A percentile compares a stretch with the other conserved stretches of the same genome.
Evolutionary conservation across 2,113 vertebrate species (phyloP).

Genomic region (Danionella cerebrum): DNA sequence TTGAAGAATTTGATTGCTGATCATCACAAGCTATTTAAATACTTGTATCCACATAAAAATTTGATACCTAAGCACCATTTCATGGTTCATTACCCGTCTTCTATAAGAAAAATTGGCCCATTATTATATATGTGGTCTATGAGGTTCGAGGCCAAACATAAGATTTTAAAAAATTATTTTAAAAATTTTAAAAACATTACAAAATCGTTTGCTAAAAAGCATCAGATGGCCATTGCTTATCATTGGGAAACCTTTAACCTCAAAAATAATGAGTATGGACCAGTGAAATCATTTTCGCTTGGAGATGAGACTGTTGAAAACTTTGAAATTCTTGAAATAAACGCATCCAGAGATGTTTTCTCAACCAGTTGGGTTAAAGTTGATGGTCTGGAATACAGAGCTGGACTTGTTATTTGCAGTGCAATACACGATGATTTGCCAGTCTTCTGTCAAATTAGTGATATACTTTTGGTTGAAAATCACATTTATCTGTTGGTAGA

Average conservation of each 20-base stretch:
- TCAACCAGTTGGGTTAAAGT: conserved; percentile 25
- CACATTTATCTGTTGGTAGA: too few relatives aligned
- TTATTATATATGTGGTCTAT: background rate
- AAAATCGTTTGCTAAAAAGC: background rate
- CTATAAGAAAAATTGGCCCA: background rate
- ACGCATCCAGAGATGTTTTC: conserved; percentile 16
- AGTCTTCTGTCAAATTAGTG: too few relatives aligned
- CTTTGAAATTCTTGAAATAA: conserved; percentile 5
- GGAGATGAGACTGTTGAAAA: too few relatives aligned
- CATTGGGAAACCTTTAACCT: background rate
- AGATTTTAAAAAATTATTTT: background rate
- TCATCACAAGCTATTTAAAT: background rate
- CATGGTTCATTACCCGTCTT: background rate
- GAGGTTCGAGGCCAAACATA: background rate
- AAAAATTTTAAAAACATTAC: background rate
- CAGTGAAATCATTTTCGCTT: too few relatives aligned
- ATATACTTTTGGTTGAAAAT: too few relatives aligned
- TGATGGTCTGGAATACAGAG: conserved; percentile 24
- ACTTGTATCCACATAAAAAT: background rate
- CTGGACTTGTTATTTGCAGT: too few relatives aligned
- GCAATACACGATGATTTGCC: too few relatives aligned
- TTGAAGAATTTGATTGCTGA: background rate
- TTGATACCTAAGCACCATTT: background rate
- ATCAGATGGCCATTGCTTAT: background rate
- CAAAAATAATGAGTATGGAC: background rate